Conservation (phyloP, 2,888 invertebrate genomes). For the Xanthorhoe designata region DNA sequence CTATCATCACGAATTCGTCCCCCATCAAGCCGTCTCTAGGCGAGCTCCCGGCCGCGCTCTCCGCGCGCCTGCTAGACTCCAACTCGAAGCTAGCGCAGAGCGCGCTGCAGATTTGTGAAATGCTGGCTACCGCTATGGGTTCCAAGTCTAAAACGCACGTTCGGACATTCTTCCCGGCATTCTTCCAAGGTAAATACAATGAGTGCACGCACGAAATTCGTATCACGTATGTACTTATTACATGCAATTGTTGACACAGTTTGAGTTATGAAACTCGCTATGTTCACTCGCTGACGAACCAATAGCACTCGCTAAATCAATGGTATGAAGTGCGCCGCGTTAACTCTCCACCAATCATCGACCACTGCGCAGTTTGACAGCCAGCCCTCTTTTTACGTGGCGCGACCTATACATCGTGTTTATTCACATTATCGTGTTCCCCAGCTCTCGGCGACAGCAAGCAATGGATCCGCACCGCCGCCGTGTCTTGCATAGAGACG, state of each 20-base stretch:
- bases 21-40: conserved; percentile 94
- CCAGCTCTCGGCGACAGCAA: conserved; percentile 89
- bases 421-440: neutral
- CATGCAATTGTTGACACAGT: too few relatives aligned
- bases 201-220: too few relatives aligned
- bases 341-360: too few relatives aligned
- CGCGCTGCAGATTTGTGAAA: conserved; percentile 93
- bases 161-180: conserved; percentile 92
- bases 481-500: conserved; percentile 92
- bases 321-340: too few relatives aligned
- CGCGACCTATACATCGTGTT: neutral
- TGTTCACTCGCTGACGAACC: too few relatives aligned
- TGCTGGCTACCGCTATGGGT: conserved; percentile 93
- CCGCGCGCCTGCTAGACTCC: conserved; percentile 92
- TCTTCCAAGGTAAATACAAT: conserved; percentile 89
- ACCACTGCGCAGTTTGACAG: too few relatives aligned
- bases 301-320: too few relatives aligned
- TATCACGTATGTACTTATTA: too few relatives aligned
- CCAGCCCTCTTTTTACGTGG: too few relatives aligned
- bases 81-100: conserved; percentile 96
- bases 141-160: conserved; percentile 92
- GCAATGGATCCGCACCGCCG: conserved; percentile 92
- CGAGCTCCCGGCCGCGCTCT: conserved; percentile 92
- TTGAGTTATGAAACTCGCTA: too few relatives aligned
- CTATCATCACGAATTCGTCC: conserved; percentile 90